Evolutionary conservation across 2,888 invertebrate genomes (phyloP), one percentile per base, ranked within the genome.

Genomic region (Neoitamus cyanurus): DNA sequence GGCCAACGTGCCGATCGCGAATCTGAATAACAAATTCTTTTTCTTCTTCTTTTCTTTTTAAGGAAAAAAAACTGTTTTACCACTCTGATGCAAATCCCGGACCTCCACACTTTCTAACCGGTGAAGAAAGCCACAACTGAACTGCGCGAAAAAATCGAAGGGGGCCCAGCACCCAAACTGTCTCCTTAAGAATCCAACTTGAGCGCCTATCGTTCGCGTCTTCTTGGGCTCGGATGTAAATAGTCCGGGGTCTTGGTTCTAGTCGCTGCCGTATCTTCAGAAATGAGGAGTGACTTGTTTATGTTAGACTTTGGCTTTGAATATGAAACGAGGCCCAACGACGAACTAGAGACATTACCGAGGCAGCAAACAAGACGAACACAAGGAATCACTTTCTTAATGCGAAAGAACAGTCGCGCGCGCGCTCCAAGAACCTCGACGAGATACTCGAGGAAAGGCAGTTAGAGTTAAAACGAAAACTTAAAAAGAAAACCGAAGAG

Each of bases 371-470:
- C 58, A 58, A 80, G 80, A 34, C 58, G 25, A 80, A 68, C 20
- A 80, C 80, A 80, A 80, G 58, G 58, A 80, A 80, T 80, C 80
- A 80, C 80, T 80, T 80, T 80, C 80, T 68, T 80, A 80, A 80
- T 58, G 80, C 80, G 80, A 80, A 80, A 80, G 80, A 80, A 80
- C 80, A 58, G 34, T 58, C 80, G 80, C 80, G 80, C 80, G 48
- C 78, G 80, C 31, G 80, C 80, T 31, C 58, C 80, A 80, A 80
- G 58, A 80, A 80, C 80, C 58, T 80, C 34, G 31, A 58, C 31
- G 34, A 80, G 80, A 80, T 80, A 80, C 80, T 58, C 80, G 68
- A 80, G 80, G 80, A 68, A 80, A 80, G 78, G 68, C 68, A 68
- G 58, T 80, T 58, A 80, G 34, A 80, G 58, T 80, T 68, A 80